Base-by-base conservation (phyloP, 2,888 invertebrate genomes). In the Dicyrtoma fusca region DNA sequence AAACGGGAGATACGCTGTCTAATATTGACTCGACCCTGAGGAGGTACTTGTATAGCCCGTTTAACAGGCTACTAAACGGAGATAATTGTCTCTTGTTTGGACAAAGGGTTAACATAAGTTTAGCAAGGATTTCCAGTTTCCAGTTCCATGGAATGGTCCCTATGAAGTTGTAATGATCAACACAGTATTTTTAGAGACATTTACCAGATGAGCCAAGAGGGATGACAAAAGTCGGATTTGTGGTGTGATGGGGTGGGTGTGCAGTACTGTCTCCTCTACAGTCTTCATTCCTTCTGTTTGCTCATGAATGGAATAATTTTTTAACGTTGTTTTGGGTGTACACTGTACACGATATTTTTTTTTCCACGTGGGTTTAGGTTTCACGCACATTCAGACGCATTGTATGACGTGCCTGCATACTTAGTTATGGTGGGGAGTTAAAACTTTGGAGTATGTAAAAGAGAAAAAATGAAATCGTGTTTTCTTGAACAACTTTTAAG, bases 71-170 rank as follows among this genome's bases (percentile, higher is more conserved):
- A 72, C 74, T 74, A 74, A 74, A 74, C 72, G 55, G 63, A 72
- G 72, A 74, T 74, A 72, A 74, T 74, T 74, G 72, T 66, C 59
- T 23, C 69, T 69, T 74, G 72, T 74, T 74, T 71, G 66, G 65
- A 21, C 51, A 74, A 74, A 72, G 72, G 74, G 74, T 72, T 74
- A 74, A 51, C 65, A 66, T 63, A 23, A 21, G 44, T 49, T 34
- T 51, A 55, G 23, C 55, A 5, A 55, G 55, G 25, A 55, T 13
- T 21, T 21, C 6, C 23, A 55, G 55, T 21, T 21, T 1, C 23
- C 10, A 51, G 55, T 55, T 53, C 14, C 42, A 42, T 63, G 42
- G 21, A 63, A 45, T 64, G 71, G 63, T 55, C 26, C 53, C 51
- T 55, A 71, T 55, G 70, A 62, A 55, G 25, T 53, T 47, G 21